phyloP scores from a whole-genome alignment of 2,797 vertebrate species.

The Ciconia nigra region DNA sequence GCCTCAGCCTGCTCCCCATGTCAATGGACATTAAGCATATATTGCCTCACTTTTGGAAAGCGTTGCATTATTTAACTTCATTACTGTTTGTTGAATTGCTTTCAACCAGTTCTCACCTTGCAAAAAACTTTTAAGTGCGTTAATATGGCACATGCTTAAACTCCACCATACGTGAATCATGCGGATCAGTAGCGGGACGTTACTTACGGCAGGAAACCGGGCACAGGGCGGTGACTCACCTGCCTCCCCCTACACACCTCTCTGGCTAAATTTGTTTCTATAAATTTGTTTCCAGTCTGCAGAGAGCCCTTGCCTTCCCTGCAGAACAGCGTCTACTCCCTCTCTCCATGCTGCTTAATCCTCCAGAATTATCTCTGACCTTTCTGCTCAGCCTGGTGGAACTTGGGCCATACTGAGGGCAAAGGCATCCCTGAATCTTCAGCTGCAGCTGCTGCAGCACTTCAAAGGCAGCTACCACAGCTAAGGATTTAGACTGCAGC shows the following conservation, averaged over 20 bases:
- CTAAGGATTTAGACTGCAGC: slow-evolving; percentile 29
- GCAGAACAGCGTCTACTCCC: background rate
- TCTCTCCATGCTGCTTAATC: background rate
- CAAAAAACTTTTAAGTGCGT: background rate
- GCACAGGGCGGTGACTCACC: rapidly evolving
- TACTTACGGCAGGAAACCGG: rapidly evolving
- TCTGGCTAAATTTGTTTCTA: background rate
- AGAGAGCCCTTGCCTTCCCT: background rate
- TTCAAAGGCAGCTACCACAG: slow-evolving; percentile 32
- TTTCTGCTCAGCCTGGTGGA: background rate
- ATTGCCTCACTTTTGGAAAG: background rate
- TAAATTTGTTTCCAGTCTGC: background rate
- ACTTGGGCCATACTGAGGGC: background rate
- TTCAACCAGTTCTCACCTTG: background rate
- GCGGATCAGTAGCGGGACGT: background rate
- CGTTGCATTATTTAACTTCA: background rate
- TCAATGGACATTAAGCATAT: slow-evolving; percentile 24
- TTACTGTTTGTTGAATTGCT: background rate
- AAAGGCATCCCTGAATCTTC: background rate
- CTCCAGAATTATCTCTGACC: background rate
- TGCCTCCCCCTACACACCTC: background rate
- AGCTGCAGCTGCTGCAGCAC: slow-evolving; percentile 10
- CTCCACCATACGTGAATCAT: background rate
- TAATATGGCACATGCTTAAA: background rate
- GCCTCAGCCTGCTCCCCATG: background rate